phyloP scores from a whole-genome alignment of 2,888 invertebrate genomes.

The Caenorhabditis doughertyi region DNA sequence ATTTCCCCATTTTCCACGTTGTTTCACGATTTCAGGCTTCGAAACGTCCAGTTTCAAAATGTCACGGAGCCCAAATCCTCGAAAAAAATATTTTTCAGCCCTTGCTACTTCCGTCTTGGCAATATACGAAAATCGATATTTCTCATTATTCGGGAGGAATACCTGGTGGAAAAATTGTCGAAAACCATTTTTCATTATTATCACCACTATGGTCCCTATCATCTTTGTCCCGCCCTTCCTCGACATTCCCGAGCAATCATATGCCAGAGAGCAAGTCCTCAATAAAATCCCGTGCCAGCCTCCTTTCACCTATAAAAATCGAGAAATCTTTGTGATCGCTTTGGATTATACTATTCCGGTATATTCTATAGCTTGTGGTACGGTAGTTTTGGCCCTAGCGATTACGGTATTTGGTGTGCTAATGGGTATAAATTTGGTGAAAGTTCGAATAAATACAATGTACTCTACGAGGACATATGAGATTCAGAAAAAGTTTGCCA shows the following conservation, averaged over 20 bases:
- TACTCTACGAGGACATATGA: conserved; percentile 1
- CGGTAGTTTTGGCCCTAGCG: not conserved
- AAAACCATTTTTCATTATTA: not conserved
- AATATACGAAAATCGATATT: conserved; percentile 24
- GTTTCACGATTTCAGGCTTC: no score
- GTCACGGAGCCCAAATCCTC: no score
- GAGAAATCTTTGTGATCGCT: conserved; percentile 4
- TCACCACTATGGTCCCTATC: not conserved
- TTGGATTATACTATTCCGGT: not conserved
- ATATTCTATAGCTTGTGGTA: not conserved
- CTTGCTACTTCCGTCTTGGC: not conserved
- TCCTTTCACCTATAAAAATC: not conserved
- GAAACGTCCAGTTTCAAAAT: no score
- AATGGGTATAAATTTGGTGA: not conserved
- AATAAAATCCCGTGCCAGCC: not conserved
- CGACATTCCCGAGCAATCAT: conserved; percentile 9
- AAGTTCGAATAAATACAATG: not conserved
- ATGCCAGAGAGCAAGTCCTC: not conserved
- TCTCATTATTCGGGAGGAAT: not conserved
- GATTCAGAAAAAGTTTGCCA: conserved; percentile 7
- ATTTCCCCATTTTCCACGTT: no score
- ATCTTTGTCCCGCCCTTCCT: conserved; percentile 10
- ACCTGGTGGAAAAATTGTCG: conserved; percentile 4
- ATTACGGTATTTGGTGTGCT: not conserved
- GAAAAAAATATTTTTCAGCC: no score